phyloP scores from a whole-genome alignment of 2,797 vertebrate genomes.

The Chaunax sp. region DNA sequence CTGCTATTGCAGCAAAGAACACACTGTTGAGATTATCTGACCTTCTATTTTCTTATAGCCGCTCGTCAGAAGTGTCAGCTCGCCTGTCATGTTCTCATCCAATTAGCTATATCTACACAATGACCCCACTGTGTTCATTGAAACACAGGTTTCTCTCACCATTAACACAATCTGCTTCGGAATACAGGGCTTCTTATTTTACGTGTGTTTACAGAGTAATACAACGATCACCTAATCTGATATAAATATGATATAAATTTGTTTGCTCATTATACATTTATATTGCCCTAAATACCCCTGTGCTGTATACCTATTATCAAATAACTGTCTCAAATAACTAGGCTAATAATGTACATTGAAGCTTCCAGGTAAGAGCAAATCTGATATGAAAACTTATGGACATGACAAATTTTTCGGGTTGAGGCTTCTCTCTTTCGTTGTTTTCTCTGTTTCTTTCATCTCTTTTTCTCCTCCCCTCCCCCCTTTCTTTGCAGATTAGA shows the following conservation, averaged over 20 bases:
- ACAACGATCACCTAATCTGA: slow-evolving; percentile 15
- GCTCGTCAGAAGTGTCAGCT: slow-evolving; percentile 70
- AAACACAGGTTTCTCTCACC: slow-evolving; percentile 41
- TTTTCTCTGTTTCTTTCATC: slow-evolving; percentile 83
- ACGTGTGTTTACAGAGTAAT: slow-evolving; percentile 5
- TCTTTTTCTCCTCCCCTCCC: slow-evolving; percentile 78
- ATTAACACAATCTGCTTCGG: slow-evolving; percentile 21
- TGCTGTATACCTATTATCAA: slow-evolving; percentile 13
- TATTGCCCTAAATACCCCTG: slow-evolving; percentile 19
- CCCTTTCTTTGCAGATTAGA: slow-evolving; percentile 89
- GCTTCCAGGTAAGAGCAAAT: slow-evolving; percentile 40
- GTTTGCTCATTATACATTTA: no score
- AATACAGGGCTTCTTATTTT: slow-evolving; percentile 26
- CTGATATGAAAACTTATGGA: slow-evolving; percentile 56
- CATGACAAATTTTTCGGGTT: slow-evolving; percentile 49
- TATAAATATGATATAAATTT: no score
- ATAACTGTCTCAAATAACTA: slow-evolving; percentile 23
- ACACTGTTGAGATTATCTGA: slow-evolving; percentile 81
- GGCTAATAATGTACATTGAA: slow-evolving; percentile 28
- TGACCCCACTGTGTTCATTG: slow-evolving; percentile 60
- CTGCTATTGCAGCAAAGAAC: slow-evolving; percentile 82
- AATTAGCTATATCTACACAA: slow-evolving; percentile 63
- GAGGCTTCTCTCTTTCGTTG: slow-evolving; percentile 73
- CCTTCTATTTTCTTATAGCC: slow-evolving; percentile 73
- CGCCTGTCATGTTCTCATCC: slow-evolving; percentile 73